These are phyloP conservation scores for Vespertilio murinus DNA, from an alignment of 2,797 vertebrate species.

Conservation along the genomic window DNA sequence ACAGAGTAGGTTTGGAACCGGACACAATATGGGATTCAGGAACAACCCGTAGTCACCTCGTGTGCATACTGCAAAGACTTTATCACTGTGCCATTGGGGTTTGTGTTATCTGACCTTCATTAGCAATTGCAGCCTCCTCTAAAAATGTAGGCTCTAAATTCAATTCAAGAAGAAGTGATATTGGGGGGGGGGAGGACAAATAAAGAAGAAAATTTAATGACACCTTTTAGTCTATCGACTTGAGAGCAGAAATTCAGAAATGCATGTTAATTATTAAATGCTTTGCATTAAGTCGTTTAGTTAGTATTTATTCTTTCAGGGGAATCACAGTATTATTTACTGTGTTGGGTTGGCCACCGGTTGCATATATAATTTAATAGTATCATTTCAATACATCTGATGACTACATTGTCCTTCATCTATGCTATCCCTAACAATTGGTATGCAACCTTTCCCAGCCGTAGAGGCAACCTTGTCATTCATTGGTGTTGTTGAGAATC, in stretches of 20 bases:
- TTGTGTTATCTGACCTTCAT: not conserved
- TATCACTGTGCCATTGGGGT: not conserved
- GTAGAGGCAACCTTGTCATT: slow-evolving; percentile 59
- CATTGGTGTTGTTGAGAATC: slow-evolving; percentile 63
- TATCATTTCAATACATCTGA: slow-evolving; percentile 15
- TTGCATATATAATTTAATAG: slow-evolving; percentile 40
- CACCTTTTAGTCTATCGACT: not conserved
- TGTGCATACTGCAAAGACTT: not conserved
- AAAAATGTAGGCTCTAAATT: not conserved
- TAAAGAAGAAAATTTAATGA: slow-evolving; percentile 32
- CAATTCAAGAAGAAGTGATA: not conserved
- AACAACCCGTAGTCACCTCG: not conserved
- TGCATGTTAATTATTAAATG: slow-evolving; percentile 24
- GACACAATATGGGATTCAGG: not conserved
- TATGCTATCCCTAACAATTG: slow-evolving; percentile 61
- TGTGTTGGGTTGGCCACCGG: not conserved
- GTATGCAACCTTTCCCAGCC: slow-evolving; percentile 53
- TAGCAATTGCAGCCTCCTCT: not conserved
- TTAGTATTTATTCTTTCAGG: not conserved
- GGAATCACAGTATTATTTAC: not conserved
- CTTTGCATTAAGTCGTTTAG: slow-evolving; percentile 42
- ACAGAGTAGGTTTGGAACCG: not conserved
- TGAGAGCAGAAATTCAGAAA: not conserved
- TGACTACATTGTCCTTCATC: slow-evolving; percentile 46
- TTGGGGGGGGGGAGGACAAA: not conserved